phyloP scores from a whole-genome alignment of 2,113 vertebrate species.

The Psephotus haematonotus region DNA sequence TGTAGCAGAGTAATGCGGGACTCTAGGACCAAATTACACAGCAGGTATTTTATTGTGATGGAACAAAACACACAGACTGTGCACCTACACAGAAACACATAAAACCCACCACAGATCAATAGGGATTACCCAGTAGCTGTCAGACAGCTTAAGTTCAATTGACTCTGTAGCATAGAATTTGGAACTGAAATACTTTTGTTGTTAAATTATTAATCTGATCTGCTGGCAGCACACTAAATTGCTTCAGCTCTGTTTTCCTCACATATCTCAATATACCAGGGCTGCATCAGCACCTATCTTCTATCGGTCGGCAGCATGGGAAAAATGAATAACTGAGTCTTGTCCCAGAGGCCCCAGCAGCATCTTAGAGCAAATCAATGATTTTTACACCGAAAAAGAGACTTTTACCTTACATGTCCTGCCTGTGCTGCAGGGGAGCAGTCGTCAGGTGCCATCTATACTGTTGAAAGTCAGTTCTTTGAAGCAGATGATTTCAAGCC shows the following conservation, averaged over 20 bases:
- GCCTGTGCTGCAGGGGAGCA: not conserved
- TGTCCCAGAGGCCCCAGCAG: not conserved
- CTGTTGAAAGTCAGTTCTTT: not conserved
- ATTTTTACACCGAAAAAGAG: not conserved
- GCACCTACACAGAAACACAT: not conserved
- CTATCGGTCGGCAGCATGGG: not conserved
- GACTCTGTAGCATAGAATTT: not conserved
- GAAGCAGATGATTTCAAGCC: not conserved
- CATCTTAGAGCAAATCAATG: not conserved
- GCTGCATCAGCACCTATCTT: not conserved
- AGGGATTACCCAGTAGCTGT: not conserved
- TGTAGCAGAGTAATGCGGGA: not conserved
- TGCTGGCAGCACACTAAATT: not conserved
- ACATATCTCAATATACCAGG: not conserved
- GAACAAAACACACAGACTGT: not conserved
- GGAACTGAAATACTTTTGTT: constrained; percentile 26
- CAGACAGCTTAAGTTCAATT: not conserved
- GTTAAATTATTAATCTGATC: constrained; percentile 56
- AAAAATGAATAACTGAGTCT: not conserved
- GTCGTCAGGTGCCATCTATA: not conserved
- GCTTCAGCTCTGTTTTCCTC: constrained; percentile 15
- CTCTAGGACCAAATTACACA: not conserved
- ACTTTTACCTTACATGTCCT: not conserved
- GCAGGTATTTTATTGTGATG: not conserved
- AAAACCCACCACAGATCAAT: constrained; percentile 12